Conservation (phyloP, 2,797 vertebrate genomes). For the Perodicticus potto region DNA sequence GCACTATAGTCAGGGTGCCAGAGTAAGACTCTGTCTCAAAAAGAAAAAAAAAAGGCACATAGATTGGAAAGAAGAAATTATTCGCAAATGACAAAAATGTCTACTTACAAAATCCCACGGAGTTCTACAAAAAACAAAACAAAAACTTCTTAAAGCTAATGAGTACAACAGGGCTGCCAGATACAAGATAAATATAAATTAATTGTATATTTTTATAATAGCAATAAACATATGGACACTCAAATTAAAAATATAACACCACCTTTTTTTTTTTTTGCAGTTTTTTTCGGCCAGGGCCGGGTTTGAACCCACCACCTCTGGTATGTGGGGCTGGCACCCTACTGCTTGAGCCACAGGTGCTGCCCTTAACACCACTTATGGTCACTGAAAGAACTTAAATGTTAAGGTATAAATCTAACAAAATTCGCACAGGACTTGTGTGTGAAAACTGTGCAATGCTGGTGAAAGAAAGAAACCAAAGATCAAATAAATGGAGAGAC, state of each 20-base stretch:
- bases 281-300: too few species aligned
- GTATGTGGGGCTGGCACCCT: too few species aligned
- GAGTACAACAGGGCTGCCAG: not conserved
- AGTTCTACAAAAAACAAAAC: not conserved
- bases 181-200: not conserved
- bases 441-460: not conserved
- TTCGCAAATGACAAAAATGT: not conserved
- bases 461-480: not conserved
- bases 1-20: too few species aligned
- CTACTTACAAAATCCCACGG: not conserved
- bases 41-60: not conserved
- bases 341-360: too few species aligned
- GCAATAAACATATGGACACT: not conserved
- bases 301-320: too few species aligned
- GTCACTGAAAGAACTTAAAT: not conserved
- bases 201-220: not conserved
- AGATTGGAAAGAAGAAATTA: not conserved
- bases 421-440: not conserved
- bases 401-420: conserved; percentile 7
- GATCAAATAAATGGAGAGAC: not conserved
- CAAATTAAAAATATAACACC: not conserved
- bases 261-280: not conserved
- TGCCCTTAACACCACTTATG: not conserved
- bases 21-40: too few species aligned
- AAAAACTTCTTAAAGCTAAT: not conserved